Conservation (phyloP, 2,888 invertebrate species). For the Gymnosoma rotundatum region DNA sequence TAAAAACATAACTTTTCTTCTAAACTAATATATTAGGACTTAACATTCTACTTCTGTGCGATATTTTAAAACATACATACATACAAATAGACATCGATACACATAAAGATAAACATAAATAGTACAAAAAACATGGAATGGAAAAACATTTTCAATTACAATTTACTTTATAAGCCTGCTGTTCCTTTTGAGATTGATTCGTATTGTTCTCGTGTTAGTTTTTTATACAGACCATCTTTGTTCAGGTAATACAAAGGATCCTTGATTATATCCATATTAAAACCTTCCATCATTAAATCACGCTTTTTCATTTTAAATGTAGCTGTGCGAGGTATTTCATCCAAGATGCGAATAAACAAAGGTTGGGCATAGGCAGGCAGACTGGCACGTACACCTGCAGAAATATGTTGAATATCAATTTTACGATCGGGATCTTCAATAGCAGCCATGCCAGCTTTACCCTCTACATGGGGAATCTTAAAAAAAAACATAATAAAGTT, state of each 20-base stretch:
- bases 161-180: conserved; percentile 83
- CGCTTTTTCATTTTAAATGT: conserved; percentile 97
- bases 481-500: background rate
- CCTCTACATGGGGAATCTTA: conserved; percentile 90
- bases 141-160: too few species aligned
- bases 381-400: conserved; percentile 86
- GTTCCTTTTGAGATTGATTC: conserved; percentile 83
- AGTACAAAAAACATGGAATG: background rate
- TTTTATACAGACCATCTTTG: conserved; percentile 83
- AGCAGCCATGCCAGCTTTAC: conserved; percentile 96
- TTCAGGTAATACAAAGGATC: conserved; percentile 90
- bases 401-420: conserved; percentile 85
- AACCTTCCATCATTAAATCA: conserved; percentile 92
- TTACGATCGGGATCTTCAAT: conserved; percentile 87
- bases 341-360: conserved; percentile 91
- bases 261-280: conserved; percentile 87
- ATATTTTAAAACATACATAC: background rate
- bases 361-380: conserved; percentile 95
- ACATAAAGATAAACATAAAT: background rate
- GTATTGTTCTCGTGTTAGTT: conserved; percentile 83
- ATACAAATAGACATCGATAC: background rate
- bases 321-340: conserved; percentile 90
- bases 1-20: too few species aligned
- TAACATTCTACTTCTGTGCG: background rate
- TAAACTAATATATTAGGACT: background rate